Evolutionary conservation across 2,888 invertebrate genomes (phyloP).

Genomic region (Chesias legatella): DNA sequence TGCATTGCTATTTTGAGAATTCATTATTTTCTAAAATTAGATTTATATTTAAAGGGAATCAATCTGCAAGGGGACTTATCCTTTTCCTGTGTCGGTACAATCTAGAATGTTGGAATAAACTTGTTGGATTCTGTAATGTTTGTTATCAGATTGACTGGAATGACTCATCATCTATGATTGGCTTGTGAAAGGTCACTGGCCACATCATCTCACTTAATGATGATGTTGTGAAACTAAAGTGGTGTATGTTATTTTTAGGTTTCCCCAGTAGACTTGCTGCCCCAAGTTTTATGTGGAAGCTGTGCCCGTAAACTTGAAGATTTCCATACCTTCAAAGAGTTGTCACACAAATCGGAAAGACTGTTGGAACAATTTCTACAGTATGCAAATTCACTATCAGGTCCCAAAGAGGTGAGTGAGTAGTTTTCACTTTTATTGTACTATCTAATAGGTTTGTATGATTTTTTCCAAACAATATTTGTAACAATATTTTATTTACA

Average conservation of each 20-base stretch:
- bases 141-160: slow-evolving; percentile 44
- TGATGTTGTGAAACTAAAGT: slow-evolving; percentile 50
- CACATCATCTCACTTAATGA: slow-evolving; percentile 61
- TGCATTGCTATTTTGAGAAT: slow-evolving; percentile 72
- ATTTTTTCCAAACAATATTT: slow-evolving; percentile 22
- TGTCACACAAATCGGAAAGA: slow-evolving; percentile 87
- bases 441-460: slow-evolving; percentile 1
- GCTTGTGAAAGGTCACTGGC: slow-evolving; percentile 69
- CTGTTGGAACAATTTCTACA: slow-evolving; percentile 88
- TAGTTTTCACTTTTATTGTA: neutral
- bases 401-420: slow-evolving; percentile 82
- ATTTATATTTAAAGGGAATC: slow-evolving; percentile 62
- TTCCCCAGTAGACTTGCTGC: slow-evolving; percentile 87
- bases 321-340: slow-evolving; percentile 87
- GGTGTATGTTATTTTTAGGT: slow-evolving; percentile 79
- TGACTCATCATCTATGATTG: slow-evolving; percentile 75
- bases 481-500: slow-evolving; percentile 34
- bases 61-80: slow-evolving; percentile 62
- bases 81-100: slow-evolving; percentile 41
- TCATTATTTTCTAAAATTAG: slow-evolving; percentile 76
- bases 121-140: slow-evolving; percentile 37
- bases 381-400: slow-evolving; percentile 84
- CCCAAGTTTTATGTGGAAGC: slow-evolving; percentile 87
- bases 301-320: slow-evolving; percentile 88
- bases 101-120: slow-evolving; percentile 30